Conservation (phyloP, 2,113 vertebrate genomes). For the Gasterosteus nipponicus region DNA sequence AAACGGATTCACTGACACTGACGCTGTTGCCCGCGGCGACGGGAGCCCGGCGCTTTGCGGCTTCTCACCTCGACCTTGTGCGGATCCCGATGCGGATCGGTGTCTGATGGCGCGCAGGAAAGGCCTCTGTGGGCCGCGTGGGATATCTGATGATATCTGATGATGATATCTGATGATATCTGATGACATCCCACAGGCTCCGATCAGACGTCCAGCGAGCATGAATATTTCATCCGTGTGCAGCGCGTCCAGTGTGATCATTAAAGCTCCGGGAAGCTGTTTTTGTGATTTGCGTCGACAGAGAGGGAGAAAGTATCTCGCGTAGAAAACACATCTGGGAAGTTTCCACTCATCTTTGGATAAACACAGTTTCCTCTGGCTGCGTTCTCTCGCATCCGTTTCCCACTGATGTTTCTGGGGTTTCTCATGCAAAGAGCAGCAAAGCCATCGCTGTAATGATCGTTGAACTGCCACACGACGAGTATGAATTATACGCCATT, state of each 20-base stretch:
- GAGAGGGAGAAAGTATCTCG: slow-evolving; percentile 6
- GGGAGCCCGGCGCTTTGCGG: slow-evolving; percentile 13
- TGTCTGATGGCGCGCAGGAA: too few relatives aligned
- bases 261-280: slow-evolving; percentile 72
- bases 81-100: slow-evolving; percentile 24
- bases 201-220: slow-evolving; percentile 61
- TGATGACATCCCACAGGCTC: slow-evolving; percentile 76
- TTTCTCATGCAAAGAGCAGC: slow-evolving; percentile 44
- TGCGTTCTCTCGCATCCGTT: slow-evolving; percentile 35
- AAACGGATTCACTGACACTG: too few relatives aligned
- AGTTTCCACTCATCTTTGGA: slow-evolving; percentile 47
- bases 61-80: slow-evolving; percentile 45
- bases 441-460: slow-evolving; percentile 50
- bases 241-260: slow-evolving; percentile 69
- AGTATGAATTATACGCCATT: slow-evolving; percentile 56
- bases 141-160: slow-evolving; percentile 57
- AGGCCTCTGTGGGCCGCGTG: too few relatives aligned
- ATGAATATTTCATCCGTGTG: slow-evolving; percentile 75
- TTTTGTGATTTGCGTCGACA: slow-evolving; percentile 60
- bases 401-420: slow-evolving; percentile 28
- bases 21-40: slow-evolving; percentile 7
- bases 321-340: slow-evolving; percentile 30
- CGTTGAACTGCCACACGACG: slow-evolving; percentile 40
- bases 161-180: slow-evolving; percentile 47
- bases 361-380: slow-evolving; percentile 33